Conservation (phyloP, 2,888 invertebrate genomes). For the Aproaerema taeniolella region DNA sequence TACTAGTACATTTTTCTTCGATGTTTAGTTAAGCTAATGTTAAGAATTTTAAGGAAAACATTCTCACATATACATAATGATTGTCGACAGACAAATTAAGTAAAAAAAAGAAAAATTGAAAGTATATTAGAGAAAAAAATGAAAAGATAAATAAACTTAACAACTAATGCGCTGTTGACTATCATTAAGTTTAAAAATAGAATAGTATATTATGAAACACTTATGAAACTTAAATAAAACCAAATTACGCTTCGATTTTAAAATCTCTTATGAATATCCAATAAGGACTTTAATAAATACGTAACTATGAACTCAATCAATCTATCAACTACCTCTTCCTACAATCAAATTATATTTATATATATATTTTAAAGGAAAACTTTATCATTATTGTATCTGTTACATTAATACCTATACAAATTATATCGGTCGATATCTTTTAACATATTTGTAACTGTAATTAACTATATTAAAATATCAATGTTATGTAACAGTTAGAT, state of each 20-base stretch:
- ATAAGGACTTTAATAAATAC: slow-evolving; percentile 44
- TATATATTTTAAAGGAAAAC: too few species aligned
- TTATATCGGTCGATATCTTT: slow-evolving; percentile 22
- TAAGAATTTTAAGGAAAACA: slow-evolving; percentile 3
- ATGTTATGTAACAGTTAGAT: neutral
- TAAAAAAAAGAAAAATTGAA: too few species aligned
- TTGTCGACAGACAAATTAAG: too few species aligned
- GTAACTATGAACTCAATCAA: slow-evolving; percentile 34
- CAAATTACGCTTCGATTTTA: slow-evolving; percentile 51
- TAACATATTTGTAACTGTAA: too few species aligned
- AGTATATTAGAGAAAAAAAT: too few species aligned
- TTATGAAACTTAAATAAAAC: slow-evolving; percentile 33
- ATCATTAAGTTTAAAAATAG: too few species aligned
- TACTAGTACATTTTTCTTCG: slow-evolving; percentile 18
- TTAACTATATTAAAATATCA: slow-evolving; percentile 4
- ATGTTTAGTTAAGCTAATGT: slow-evolving; percentile 2
- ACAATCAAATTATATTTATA: slow-evolving; percentile 24
- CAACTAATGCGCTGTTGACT: too few species aligned
- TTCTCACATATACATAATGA: slow-evolving; percentile 2
- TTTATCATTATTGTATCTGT: neutral
- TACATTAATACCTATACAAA: neutral
- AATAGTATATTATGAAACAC: slow-evolving; percentile 26
- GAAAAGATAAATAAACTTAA: too few species aligned
- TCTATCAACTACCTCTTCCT: slow-evolving; percentile 51
- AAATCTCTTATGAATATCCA: slow-evolving; percentile 60